Evolutionary conservation across 1,140 invertebrate species (phyloP).

Genomic region (Cardiocondyla obscurior): DNA sequence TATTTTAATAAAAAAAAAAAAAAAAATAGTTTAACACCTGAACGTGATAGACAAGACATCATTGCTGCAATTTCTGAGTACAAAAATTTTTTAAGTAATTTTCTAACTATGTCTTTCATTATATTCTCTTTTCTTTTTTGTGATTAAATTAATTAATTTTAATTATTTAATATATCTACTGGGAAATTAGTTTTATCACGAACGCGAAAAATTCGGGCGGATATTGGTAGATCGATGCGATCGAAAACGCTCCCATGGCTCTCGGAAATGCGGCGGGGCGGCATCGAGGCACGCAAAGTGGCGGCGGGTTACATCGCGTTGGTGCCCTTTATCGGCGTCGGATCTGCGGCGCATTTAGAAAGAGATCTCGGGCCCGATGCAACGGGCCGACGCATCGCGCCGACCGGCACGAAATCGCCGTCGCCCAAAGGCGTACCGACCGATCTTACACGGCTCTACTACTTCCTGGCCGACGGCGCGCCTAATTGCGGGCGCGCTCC

Average conservation of each 20-base stretch:
- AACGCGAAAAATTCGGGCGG: slow-evolving; percentile 3
- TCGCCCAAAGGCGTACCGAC: slow-evolving; percentile 60
- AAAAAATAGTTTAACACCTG: neutral
- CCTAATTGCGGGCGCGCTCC: slow-evolving; percentile 59
- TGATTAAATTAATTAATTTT: too few relatives aligned
- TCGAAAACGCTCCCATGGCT: slow-evolving; percentile 45
- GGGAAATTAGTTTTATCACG: slow-evolving; percentile 28
- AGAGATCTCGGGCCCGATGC: slow-evolving; percentile 63
- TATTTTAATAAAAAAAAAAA: neutral
- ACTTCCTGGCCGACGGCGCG: slow-evolving; percentile 68
- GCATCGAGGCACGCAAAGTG: slow-evolving; percentile 34
- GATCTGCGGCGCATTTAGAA: slow-evolving; percentile 70
- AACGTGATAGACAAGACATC: neutral
- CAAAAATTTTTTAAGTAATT: too few relatives aligned
- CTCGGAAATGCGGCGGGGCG: slow-evolving; percentile 39
- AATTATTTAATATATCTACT: neutral
- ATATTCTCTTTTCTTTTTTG: neutral
- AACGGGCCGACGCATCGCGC: slow-evolving; percentile 25
- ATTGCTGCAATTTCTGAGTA: too few relatives aligned
- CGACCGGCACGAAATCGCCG: slow-evolving; percentile 53
- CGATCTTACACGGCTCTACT: slow-evolving; percentile 58
- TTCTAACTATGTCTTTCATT: neutral
- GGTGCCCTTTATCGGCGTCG: slow-evolving; percentile 61
- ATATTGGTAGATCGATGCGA: slow-evolving; percentile 32
- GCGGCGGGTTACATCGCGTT: slow-evolving; percentile 55